Evolutionary conservation across 2,113 vertebrate species (phyloP), one percentile per base, ranked within the genome.

Genomic region (Ciconia stormi): DNA sequence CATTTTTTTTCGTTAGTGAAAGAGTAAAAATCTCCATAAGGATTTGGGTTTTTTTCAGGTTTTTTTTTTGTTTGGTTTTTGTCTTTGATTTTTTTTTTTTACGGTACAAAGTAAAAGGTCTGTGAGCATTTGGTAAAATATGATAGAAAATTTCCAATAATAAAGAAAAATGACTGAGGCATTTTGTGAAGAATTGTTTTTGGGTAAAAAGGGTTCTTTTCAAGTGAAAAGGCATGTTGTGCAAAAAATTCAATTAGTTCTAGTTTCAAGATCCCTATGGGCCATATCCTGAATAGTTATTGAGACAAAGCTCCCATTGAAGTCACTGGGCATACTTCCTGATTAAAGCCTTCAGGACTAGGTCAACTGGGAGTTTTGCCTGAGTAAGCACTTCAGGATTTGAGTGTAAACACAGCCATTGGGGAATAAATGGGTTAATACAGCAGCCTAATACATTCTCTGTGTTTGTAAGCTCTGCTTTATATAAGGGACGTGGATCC

Each of bases 371-470:
- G 95, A 96, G 89, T 93, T 93, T 97, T 97, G 96, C 94, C 97
- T 97, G 96, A 96, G 97, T 97, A 97, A 97, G 95, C 95, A 95
- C 96, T 97, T 94, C 90, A 93, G 95, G 93, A 96, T 93, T 71
- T 80, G 93, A 96, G 92, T 96, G 87, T 97, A 95, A 96, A 97
- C 96, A 97, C 87, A 95, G 93, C 69, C 94, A 93, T 77, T 90
- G 91, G 97, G 94, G 96, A 96, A 95, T 94, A 95, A 95, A 97
- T 76, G 95, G 95, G 97, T 97, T 97, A 97, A 97, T 97, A 90
- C 73, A 40, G 83, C 84, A 74, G 84, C 71, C 71, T 82, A 78
- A 94, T 91, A 77, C 93, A 77, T 82, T 47, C 89, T 29, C 93
- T 90, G 89, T 42, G 5, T 82, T 93, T 66, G 77, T 74, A 79